phyloP scores from a whole-genome alignment of 2,113 vertebrate genomes.

The Lutjanus erythropterus region DNA sequence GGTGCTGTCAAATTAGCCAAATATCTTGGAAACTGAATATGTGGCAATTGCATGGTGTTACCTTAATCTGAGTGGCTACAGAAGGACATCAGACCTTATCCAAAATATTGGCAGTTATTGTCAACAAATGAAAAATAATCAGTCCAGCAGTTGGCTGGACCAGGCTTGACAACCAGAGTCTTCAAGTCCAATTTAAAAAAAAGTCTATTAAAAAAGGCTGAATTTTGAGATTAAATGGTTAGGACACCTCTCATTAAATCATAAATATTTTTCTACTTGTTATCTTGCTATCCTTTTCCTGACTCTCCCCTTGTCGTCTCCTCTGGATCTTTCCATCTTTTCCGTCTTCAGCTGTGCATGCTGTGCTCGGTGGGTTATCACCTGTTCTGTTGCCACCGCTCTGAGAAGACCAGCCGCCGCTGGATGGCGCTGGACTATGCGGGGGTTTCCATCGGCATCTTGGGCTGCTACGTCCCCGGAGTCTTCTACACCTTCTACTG shows the following conservation, averaged over 20 bases:
- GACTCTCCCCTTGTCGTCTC: not conserved
- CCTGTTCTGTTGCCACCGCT: slow-evolving; percentile 95
- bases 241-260: not conserved
- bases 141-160: slow-evolving; percentile 19
- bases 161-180: not conserved
- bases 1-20: slow-evolving; percentile 7
- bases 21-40: slow-evolving; percentile 19
- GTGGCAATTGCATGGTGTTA: slow-evolving; percentile 13
- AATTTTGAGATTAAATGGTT: not conserved
- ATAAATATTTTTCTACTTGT: slow-evolving; percentile 9
- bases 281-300: not conserved
- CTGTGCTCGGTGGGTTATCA: slow-evolving; percentile 96
- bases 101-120: slow-evolving; percentile 30
- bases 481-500: slow-evolving; percentile 98
- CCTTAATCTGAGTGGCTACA: slow-evolving; percentile 22
- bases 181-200: slow-evolving; percentile 1
- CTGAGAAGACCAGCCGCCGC: slow-evolving; percentile 94
- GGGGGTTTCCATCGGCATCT: slow-evolving; percentile 93
- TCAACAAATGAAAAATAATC: slow-evolving; percentile 19
- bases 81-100: slow-evolving; percentile 16
- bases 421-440: slow-evolving; percentile 97
- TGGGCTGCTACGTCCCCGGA: slow-evolving; percentile 96
- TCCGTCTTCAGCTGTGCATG: slow-evolving; percentile 90
- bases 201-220: not conserved
- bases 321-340: fast-evolving